A percentile compares a stretch with the other conserved stretches of the same genome.
Conservation (phyloP, 2,797 vertebrate species). For the Lemur catta region DNA sequence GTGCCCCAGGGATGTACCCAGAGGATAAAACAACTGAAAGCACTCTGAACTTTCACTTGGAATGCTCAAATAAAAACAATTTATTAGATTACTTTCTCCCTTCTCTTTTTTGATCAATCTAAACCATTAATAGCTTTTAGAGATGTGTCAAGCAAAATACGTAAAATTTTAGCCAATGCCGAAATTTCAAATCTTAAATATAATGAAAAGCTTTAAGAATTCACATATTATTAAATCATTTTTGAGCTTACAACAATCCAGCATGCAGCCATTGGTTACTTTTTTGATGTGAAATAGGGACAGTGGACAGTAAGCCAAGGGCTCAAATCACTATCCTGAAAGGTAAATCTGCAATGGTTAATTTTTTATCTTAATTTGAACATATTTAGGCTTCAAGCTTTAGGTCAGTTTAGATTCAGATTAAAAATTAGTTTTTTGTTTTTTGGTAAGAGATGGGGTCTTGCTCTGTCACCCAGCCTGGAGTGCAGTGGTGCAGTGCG, state of each 20-base stretch:
- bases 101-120: not conserved
- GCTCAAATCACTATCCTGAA: not conserved
- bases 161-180: not conserved
- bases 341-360: not conserved
- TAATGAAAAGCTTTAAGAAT: not conserved
- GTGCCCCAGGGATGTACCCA: not conserved
- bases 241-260: not conserved
- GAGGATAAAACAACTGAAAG: not conserved
- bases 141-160: not conserved
- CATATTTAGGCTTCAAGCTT: not conserved
- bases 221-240: not conserved
- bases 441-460: not conserved
- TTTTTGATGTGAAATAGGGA: not conserved
- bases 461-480: not conserved
- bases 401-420: slow-evolving; percentile 13
- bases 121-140: not conserved
- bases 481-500: not conserved
- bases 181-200: not conserved
- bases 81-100: not conserved
- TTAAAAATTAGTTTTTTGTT: not conserved
- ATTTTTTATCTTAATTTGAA: not conserved
- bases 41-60: not conserved
- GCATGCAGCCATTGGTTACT: not conserved
- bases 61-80: not conserved
- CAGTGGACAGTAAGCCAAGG: not conserved